Evolutionary conservation across 2,113 vertebrate genomes (phyloP), one percentile per base, ranked within the genome.

Genomic region (Calidris pygmaea): DNA sequence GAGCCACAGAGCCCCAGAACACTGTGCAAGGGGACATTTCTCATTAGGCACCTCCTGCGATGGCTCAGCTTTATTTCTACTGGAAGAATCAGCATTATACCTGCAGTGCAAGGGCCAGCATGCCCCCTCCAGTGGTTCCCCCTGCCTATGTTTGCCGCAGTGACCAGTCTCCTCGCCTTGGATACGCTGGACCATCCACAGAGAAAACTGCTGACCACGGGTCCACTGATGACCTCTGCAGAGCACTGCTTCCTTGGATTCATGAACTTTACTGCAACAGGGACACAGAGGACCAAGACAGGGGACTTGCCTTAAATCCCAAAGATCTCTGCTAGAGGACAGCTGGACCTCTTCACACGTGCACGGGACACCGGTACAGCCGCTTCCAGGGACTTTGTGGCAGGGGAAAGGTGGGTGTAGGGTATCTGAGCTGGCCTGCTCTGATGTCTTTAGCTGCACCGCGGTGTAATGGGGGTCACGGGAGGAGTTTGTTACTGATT

Each of bases 301-400:
- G 59, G 23, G 73, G 39, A 78, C 94, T 94, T 94, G 96, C 95
- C 96, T 96, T 96, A 97, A 96, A 96, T 67, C 77, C 66, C 85
- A 72, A 92, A 92, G 85, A 68, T 41, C 3, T 94, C 52, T 60
- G 77, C 68, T 24, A 41, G 83, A 88, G 59, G 50, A 70, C 72
- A 81, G 37, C 72, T 81, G 83, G 83, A 76, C 52, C 50, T 83
- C 73, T 63, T 78, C 35, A 14, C 21, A 43, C 16, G 16, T 6
- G 47, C 0, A 0, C 85, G 76, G 80, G 79, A 78, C 30, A 81
- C 21, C 52, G n/a, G 62, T 41, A 39, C 93, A 85, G 85, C 66
- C 48, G 18, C 53, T 29, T 27, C 62, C 74, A 56, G 63, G 55
- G 50, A 70, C 70, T 72, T 2, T 17, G 71, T 87, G 85, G 34